phyloP scores from a whole-genome alignment of 2,888 invertebrate genomes.

The Habroteleia sp. region DNA sequence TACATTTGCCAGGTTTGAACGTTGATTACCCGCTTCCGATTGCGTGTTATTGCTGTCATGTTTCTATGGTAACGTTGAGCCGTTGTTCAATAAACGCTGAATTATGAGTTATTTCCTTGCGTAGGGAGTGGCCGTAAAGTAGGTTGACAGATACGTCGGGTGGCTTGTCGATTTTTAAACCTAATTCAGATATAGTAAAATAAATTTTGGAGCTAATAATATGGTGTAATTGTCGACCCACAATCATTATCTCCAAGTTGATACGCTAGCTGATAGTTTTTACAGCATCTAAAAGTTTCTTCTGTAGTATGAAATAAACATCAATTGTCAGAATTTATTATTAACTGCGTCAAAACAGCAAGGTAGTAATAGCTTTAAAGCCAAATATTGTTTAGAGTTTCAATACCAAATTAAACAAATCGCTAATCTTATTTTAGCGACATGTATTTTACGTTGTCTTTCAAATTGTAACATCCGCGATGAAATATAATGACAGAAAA shows the following conservation, averaged over 20 bases:
- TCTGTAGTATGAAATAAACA: too few species aligned
- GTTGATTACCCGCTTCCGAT: constrained; percentile 66
- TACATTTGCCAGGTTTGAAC: constrained; percentile 20
- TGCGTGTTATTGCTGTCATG: constrained; percentile 73
- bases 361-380: too few species aligned
- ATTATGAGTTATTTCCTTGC: constrained; percentile 71
- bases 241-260: background rate
- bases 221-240: constrained; percentile 22
- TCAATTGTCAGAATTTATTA: too few species aligned
- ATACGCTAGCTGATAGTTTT: background rate
- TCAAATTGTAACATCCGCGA: too few species aligned
- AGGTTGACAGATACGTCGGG: constrained; percentile 59
- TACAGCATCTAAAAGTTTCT: background rate
- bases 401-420: too few species aligned
- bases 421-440: too few species aligned
- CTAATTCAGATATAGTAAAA: constrained; percentile 18
- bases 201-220: background rate
- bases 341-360: too few species aligned
- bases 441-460: too few species aligned
- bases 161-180: constrained; percentile 46
- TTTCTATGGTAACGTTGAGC: constrained; percentile 74
- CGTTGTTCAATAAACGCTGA: constrained; percentile 76
- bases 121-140: constrained; percentile 55
- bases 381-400: too few species aligned
- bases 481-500: too few species aligned